Conservation (phyloP, 2,888 invertebrate species). For the Petrolisthes cinctipes region DNA sequence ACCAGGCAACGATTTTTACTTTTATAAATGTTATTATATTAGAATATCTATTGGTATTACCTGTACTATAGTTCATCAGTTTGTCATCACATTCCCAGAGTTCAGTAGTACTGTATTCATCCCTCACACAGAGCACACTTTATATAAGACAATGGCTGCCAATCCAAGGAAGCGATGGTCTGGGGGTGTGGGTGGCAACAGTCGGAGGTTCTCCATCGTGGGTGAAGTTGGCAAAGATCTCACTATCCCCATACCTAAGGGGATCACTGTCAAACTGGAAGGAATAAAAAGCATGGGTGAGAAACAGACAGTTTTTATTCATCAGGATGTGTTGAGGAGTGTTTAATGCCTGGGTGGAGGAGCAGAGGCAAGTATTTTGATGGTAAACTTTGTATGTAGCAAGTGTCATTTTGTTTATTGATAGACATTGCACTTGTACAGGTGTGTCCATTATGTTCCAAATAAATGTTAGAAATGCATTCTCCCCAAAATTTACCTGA, state of each 20-base stretch:
- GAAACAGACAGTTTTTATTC: conserved; percentile 3
- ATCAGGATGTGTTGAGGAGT: too few species aligned
- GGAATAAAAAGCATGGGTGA: conserved; percentile 77
- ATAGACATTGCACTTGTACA: too few species aligned
- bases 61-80: too few species aligned
- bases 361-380: background rate
- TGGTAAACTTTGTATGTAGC: background rate
- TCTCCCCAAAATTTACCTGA: too few species aligned
- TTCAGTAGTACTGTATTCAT: background rate
- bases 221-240: conserved; percentile 82
- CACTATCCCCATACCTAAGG: conserved; percentile 83
- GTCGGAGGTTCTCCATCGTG: conserved; percentile 80
- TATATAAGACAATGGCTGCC: conserved; percentile 26
- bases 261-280: conserved; percentile 81
- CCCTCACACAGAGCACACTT: conserved; percentile 1
- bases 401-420: too few species aligned
- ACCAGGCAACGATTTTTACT: too few species aligned
- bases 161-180: conserved; percentile 33
- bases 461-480: too few species aligned
- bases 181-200: conserved; percentile 82
- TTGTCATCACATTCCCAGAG: too few species aligned
- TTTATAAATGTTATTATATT: too few species aligned
- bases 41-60: too few species aligned
- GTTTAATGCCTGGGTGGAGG: too few species aligned
- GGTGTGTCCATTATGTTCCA: too few species aligned